Percentiles rank a stretch among this genome's conserved stretches.
phyloP scores from a whole-genome alignment of 2,113 vertebrate genomes.

The Nerophis ophidion region DNA sequence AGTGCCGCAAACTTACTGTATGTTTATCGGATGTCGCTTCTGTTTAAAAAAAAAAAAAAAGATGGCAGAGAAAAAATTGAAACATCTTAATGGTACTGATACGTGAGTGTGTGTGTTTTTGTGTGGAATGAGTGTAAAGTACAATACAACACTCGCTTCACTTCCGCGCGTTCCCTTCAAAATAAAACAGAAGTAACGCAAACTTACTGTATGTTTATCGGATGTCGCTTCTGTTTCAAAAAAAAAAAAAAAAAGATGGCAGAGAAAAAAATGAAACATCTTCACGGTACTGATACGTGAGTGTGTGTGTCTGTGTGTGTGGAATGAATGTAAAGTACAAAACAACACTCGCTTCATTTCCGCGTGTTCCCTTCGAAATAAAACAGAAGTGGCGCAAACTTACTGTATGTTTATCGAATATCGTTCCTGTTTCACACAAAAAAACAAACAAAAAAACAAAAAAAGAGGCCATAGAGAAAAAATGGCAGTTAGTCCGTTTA shows the following conservation, averaged over 20 bases:
- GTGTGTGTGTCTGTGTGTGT: conserved; percentile 3
- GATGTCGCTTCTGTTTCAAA: no score
- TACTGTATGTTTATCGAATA: no score
- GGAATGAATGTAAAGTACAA: conserved; percentile 3
- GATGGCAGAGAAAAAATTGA: background rate
- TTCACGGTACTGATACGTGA: conserved; percentile 37
- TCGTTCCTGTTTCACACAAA: no score
- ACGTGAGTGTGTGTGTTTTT: conserved; percentile 4
- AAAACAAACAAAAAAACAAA: no score
- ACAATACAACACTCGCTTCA: background rate
- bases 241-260: no score
- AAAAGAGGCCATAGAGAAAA: no score
- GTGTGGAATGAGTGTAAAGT: conserved; percentile 8
- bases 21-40: no score
- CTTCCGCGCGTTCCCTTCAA: conserved; percentile 35
- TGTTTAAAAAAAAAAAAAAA: no score
- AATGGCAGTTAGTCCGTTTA: no score
- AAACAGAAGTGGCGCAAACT: conserved; percentile 10
- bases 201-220: no score
- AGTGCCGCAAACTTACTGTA: no score
- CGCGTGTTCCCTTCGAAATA: conserved; percentile 38
- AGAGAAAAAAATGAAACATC: no score
- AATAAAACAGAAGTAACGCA: conserved; percentile 41
- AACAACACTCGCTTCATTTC: conserved; percentile 1
- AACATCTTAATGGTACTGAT: conserved; percentile 56